These are phyloP conservation scores for Sebastes iracundus DNA, from an alignment of 2,797 vertebrate genomes.

Conservation along the genomic window DNA sequence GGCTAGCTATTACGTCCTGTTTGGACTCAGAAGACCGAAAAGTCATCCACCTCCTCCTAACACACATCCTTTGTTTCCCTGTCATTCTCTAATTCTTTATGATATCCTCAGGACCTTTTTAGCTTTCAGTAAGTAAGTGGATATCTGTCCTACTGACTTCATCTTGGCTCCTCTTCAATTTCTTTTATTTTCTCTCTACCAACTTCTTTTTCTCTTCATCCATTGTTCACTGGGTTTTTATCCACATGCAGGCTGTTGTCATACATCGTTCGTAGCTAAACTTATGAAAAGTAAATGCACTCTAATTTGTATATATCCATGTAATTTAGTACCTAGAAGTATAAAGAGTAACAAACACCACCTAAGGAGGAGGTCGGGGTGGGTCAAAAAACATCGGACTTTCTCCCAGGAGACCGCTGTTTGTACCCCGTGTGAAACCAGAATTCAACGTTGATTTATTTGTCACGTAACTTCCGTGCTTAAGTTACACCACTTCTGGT, in stretches of 20 bases:
- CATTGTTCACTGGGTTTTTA: conserved; percentile 13
- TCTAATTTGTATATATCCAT: no score
- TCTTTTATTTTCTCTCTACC: conserved; percentile 5
- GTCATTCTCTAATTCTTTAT: neutral
- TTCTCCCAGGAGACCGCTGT: no score
- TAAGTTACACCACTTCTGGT: no score
- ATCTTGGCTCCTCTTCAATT: conserved; percentile 38
- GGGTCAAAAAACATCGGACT: no score
- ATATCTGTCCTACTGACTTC: conserved; percentile 40
- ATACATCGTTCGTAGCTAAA: no score
- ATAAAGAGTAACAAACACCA: no score
- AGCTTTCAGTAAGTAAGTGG: conserved; percentile 19
- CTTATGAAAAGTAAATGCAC: no score
- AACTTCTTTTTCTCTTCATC: conserved; percentile 11
- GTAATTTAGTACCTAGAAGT: no score
- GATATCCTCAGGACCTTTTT: conserved; percentile 11
- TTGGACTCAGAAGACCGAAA: conserved; percentile 36
- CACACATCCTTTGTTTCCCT: conserved; percentile 41
- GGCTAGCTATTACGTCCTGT: neutral
- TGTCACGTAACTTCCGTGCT: no score
- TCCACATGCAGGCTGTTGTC: neutral
- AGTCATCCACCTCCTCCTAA: neutral
- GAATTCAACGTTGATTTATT: no score
- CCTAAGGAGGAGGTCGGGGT: no score
- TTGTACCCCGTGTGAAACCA: no score